Conservation (phyloP, 2,113 vertebrate genomes). For the Tiliqua scincoides region DNA sequence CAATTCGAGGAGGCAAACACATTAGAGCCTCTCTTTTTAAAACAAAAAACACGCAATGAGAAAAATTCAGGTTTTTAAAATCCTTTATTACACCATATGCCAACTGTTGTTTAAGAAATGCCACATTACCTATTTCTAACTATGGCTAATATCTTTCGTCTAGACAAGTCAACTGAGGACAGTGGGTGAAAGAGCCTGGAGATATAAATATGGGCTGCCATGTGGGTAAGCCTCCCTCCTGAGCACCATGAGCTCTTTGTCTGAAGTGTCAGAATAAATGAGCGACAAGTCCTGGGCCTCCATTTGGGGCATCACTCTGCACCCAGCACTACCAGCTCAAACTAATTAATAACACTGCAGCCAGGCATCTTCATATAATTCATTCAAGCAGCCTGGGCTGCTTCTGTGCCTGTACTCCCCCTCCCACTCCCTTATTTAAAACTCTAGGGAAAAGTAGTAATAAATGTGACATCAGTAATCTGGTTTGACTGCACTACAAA, state of each 20-base stretch:
- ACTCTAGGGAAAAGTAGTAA: constrained; percentile 10
- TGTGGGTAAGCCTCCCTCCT: not conserved
- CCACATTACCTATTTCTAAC: not conserved
- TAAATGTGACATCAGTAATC: constrained; percentile 25
- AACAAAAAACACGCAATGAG: too few relatives aligned
- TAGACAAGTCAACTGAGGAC: constrained; percentile 7
- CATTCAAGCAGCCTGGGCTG: not conserved
- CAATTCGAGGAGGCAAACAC: too few relatives aligned
- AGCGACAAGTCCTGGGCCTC: not conserved
- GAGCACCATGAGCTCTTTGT: constrained; percentile 15
- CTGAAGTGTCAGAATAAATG: not conserved
- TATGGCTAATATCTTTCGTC: not conserved
- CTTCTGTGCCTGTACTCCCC: not conserved
- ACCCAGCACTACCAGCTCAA: not conserved
- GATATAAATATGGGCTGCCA: not conserved
- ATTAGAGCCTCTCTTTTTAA: too few relatives aligned
- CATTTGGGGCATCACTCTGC: constrained; percentile 1
- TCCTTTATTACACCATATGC: not conserved
- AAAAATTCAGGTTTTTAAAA: not conserved
- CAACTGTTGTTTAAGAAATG: not conserved
- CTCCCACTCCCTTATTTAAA: not conserved
- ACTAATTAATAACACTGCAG: not conserved
- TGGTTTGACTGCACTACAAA: constrained; percentile 7
- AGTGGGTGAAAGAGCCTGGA: not conserved
- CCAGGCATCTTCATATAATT: not conserved